Evolutionary conservation across 2,888 invertebrate genomes (phyloP), one percentile per base, ranked within the genome.

Genomic region (Epinotia ramella): DNA sequence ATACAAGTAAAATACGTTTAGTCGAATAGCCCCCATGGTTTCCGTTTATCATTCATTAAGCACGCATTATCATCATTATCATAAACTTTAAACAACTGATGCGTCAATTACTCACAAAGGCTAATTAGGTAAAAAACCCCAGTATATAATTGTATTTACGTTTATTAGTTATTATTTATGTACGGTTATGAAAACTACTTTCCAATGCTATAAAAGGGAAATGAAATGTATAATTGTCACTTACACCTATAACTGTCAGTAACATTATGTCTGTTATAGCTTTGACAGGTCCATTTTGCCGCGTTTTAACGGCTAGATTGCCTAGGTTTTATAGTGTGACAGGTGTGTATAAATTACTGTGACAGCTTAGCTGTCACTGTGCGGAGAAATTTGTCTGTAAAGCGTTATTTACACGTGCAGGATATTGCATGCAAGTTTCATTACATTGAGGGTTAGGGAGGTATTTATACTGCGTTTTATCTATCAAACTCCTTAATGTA

Each of bases 241-340:
- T 20, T 6, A 33, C 62, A 33, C 62, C 24, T 62, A 20, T 67
- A 57, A 67, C 56, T 67, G 56, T 40, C 56, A 18, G 33, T 56
- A n/a, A 57, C 40, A 33, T 28, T 56, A 33, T 59, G 16, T 68
- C n/a, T n/a, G 53, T 28, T n/a, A 28, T 56, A 6, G 28, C 11
- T 68, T 68, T 68, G 68, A 68, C 57, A 68, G 57, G 57, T n/a
- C 40, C 56, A 40, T 57, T 57, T 49, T 53, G 53, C 66, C 16
- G n/a, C 4, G 40, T 16, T 64, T 20, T 67, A 20, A 57, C 28
- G 66, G 56, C 33, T 53, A n/a, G 53, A 67, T 33, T 67, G 33
- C 12, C n/a, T 53, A 53, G 53, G 53, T 53, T 56, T 62, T 40
- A 40, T 49, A 40, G 4, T 18, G 28, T 67, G 24, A 53, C 13